Base-by-base conservation (phyloP, 2,888 invertebrate genomes). In the Alviniconcha strummeri region DNA sequence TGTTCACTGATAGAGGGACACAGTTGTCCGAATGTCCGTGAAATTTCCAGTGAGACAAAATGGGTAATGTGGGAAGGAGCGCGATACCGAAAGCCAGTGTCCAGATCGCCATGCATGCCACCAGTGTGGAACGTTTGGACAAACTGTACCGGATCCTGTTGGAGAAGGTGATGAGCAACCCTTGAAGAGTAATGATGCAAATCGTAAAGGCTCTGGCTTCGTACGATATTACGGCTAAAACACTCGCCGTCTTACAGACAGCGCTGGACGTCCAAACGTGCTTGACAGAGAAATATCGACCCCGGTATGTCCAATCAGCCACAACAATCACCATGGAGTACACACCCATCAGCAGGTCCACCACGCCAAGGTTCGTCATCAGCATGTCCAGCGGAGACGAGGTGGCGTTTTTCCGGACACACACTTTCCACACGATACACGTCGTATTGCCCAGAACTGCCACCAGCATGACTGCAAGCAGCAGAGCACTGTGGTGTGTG, bases 171-270 rank as follows among this genome's bases (percentile, higher is more conserved):
- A 95, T 95, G 86, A 95, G 94, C 87, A 95, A 94, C 13, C 96
- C 94, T 90, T 96, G 96, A 93, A 95, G 94, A 1, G 96, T 96
- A 83, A 96, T 95, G 85, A 96, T 88, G 0, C 95, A 94, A 15
- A 96, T 93, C 80, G 95, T 94, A 85, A 95, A 90, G 2, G 95
- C 95, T 0, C 95, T 96, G 5, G 95, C 95, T 91, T 96, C 95
- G 85, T 95, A 95, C 82, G 95, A 95, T 54, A 89, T 11, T 0
- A 87, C 84, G 0, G 88, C 83, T 54, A 89, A 17, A 71, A 86
- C 75, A 17, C 90, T 89, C 15, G 89, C 87, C 75, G 88, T 7
- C 54, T 85, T 84, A 76, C 90, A 90, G 9, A 80, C 75, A 1
- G 54, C 17, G n/a, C 89, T 88, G 11, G 76, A 67, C 13, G 87